Evolutionary conservation across 1,140 invertebrate species (phyloP).

Genomic region (Melanaphis sacchari): DNA sequence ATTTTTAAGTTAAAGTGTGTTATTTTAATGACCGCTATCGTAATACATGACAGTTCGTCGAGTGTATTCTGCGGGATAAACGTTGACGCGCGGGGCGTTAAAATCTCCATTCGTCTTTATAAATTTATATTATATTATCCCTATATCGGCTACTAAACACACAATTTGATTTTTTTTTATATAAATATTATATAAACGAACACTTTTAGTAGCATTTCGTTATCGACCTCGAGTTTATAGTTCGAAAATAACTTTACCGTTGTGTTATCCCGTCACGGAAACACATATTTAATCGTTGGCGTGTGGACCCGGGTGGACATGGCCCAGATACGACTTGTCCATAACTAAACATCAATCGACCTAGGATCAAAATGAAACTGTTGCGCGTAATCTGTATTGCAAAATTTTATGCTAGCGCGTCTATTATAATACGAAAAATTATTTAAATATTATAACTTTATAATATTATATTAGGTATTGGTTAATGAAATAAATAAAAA

Average conservation of each 20-base stretch:
- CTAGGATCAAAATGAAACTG: neutral
- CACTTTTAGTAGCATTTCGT: neutral
- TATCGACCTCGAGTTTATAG: neutral
- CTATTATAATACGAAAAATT: neutral
- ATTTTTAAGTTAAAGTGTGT: no score
- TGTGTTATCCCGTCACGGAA: neutral
- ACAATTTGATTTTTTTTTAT: neutral
- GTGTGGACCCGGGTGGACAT: neutral
- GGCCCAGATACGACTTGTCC: constrained; percentile 11
- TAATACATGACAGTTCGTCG: neutral
- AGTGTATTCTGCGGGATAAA: neutral
- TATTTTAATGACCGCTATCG: neutral
- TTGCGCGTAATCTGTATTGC: neutral
- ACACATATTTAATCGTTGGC: neutral
- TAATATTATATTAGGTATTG: neutral
- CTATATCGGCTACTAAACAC: neutral
- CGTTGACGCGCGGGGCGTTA: neutral
- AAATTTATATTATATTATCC: neutral
- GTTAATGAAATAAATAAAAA: neutral
- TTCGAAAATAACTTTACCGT: constrained; percentile 20
- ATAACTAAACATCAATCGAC: neutral
- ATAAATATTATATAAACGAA: neutral
- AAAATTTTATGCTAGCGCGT: neutral
- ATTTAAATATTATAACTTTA: neutral
- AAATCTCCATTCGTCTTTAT: neutral